Conservation (phyloP, 2,888 invertebrate species). For the Ophion costatus region DNA sequence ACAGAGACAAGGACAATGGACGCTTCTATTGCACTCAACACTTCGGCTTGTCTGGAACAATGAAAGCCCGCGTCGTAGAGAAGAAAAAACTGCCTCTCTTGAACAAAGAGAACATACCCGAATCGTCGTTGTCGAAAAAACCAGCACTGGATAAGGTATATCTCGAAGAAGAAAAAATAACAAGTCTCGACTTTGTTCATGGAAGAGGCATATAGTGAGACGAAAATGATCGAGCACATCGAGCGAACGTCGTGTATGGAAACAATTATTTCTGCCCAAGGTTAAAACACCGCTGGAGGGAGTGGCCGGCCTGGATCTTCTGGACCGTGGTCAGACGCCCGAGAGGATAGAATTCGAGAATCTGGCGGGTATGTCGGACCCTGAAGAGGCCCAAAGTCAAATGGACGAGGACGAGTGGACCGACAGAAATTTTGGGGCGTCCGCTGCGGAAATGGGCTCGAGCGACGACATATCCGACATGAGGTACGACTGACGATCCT, state of each 20-base stretch:
- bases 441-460: slow-evolving; percentile 89
- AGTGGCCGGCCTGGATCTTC: slow-evolving; percentile 84
- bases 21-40: slow-evolving; percentile 92
- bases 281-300: slow-evolving; percentile 81
- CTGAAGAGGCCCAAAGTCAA: slow-evolving; percentile 89
- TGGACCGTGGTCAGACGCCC: slow-evolving; percentile 88
- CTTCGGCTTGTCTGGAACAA: slow-evolving; percentile 87
- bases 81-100: slow-evolving; percentile 77
- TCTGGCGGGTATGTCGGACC: slow-evolving; percentile 87
- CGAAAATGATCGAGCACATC: not conserved
- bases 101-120: slow-evolving; percentile 82
- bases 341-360: slow-evolving; percentile 93
- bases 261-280: slow-evolving; percentile 66
- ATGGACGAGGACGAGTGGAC: slow-evolving; percentile 99
- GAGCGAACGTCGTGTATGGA: no score
- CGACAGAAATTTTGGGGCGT: slow-evolving; percentile 94
- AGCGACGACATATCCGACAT: slow-evolving; percentile 87
- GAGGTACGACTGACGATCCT: slow-evolving; percentile 78
- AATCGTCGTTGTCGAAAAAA: slow-evolving; percentile 81
- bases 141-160: slow-evolving; percentile 83
- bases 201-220: no score
- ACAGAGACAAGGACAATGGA: slow-evolving; percentile 80
- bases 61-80: slow-evolving; percentile 79
- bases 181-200: no score
- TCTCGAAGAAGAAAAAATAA: slow-evolving; percentile 47